A percentile compares a stretch with the other conserved stretches of the same genome.
Conservation (phyloP, 2,113 vertebrate genomes). For the Zeus faber region DNA sequence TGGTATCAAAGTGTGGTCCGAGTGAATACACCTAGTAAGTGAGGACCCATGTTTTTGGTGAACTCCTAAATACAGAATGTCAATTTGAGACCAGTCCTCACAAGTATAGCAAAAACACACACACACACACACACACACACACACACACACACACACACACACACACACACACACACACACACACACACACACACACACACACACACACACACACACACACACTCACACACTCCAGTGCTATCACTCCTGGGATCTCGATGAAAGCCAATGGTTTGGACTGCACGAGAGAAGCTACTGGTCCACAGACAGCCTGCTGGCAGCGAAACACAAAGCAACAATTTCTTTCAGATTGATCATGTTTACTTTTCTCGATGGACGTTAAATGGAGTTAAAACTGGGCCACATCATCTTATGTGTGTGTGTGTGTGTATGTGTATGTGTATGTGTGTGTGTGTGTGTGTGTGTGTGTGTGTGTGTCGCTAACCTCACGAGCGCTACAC, state of each 20-base stretch:
- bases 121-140: slow-evolving; percentile 7
- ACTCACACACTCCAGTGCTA: slow-evolving; percentile 27
- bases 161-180: not conserved
- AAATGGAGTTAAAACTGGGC: slow-evolving; percentile 31
- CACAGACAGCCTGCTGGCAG: slow-evolving; percentile 7
- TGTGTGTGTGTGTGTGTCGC: no score
- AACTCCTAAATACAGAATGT: no score
- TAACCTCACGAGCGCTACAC: not conserved
- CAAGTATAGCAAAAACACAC: slow-evolving; percentile 9
- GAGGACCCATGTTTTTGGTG: no score
- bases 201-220: slow-evolving; percentile 2
- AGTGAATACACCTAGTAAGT: no score
- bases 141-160: slow-evolving; percentile 10
- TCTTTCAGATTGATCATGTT: slow-evolving; percentile 21
- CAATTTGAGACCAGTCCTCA: no score
- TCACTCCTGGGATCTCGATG: slow-evolving; percentile 39
- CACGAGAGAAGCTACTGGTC: slow-evolving; percentile 36
- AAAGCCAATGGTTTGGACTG: slow-evolving; percentile 36
- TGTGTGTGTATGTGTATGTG: not conserved
- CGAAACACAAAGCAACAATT: slow-evolving; percentile 19
- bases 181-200: slow-evolving; percentile 10
- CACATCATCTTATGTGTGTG: not conserved
- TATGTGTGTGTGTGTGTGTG: not conserved
- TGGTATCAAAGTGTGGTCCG: no score
- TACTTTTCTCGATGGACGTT: slow-evolving; percentile 21